phyloP scores from a whole-genome alignment of 2,888 invertebrate genomes.

The Trissolcus japonicus region DNA sequence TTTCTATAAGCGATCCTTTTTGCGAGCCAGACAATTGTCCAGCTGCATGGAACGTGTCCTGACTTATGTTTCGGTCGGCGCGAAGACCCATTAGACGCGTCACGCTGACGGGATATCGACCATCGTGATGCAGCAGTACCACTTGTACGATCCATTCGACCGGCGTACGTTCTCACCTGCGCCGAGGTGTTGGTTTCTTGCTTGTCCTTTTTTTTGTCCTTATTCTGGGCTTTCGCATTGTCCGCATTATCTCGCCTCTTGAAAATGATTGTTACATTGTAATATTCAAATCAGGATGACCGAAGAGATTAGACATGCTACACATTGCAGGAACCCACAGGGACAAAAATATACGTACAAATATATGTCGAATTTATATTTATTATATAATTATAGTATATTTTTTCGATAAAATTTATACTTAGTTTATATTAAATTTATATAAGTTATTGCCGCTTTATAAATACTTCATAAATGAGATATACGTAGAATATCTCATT shows the following conservation, averaged over 20 bases:
- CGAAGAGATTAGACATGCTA: neutral
- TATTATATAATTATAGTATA: no score
- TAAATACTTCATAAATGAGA: no score
- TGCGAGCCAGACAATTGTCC: conserved; percentile 24
- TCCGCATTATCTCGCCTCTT: neutral
- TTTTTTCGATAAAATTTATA: no score
- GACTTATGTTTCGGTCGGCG: conserved; percentile 37
- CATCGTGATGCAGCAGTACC: conserved; percentile 50
- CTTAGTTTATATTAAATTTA: no score
- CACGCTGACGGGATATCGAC: conserved; percentile 56
- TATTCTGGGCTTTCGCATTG: neutral
- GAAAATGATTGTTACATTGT: conserved; percentile 18
- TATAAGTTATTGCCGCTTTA: no score
- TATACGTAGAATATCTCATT: no score
- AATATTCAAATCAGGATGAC: conserved; percentile 17
- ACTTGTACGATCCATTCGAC: conserved; percentile 40
- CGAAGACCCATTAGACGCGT: conserved; percentile 43
- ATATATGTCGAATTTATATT: no score
- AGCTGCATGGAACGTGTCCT: conserved; percentile 7
- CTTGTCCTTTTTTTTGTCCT: conserved; percentile 29
- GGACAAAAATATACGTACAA: no score
- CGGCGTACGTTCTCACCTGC: conserved; percentile 27
- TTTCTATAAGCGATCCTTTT: conserved; percentile 30
- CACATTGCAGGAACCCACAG: neutral
- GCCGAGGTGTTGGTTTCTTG: conserved; percentile 12